Percentiles rank a stretch among this genome's conserved stretches.
Conservation (phyloP, 2,888 invertebrate species). For the Lithophane leautieri region DNA sequence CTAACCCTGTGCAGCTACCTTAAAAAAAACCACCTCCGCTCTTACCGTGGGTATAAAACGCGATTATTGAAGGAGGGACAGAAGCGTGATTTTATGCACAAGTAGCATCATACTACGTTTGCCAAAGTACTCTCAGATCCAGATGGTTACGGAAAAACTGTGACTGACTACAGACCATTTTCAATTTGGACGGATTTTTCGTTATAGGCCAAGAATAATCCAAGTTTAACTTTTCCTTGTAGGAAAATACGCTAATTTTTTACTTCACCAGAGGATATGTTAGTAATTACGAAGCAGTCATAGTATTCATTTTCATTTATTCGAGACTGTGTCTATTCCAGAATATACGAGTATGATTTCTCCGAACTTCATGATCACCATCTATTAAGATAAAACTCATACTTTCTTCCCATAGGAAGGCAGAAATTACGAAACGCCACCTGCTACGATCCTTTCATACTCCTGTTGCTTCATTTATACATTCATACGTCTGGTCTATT, state of each 20-base stretch:
- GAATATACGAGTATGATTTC: neutral
- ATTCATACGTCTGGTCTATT: neutral
- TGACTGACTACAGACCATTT: neutral
- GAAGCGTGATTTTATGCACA: neutral
- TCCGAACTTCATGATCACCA: neutral
- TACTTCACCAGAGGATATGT: neutral
- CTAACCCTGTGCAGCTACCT: too few species aligned
- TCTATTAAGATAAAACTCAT: too few species aligned
- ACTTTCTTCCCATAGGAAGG: too few species aligned
- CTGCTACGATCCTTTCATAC: too few species aligned
- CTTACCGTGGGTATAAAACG: constrained; percentile 12
- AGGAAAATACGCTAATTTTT: too few species aligned
- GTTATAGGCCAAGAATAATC: neutral
- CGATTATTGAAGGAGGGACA: neutral
- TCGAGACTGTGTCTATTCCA: neutral
- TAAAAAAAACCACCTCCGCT: neutral
- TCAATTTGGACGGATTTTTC: neutral
- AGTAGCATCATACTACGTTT: neutral
- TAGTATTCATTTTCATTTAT: neutral
- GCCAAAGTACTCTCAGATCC: neutral
- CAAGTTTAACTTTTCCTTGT: neutral
- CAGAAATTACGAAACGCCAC: too few species aligned
- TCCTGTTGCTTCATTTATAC: too few species aligned
- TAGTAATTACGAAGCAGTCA: neutral
- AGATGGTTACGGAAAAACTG: neutral